A percentile compares a stretch with the other conserved stretches of the same genome.
Evolutionary conservation across 1,140 invertebrate species (phyloP).

Genomic region (Sogatella furcifera): DNA sequence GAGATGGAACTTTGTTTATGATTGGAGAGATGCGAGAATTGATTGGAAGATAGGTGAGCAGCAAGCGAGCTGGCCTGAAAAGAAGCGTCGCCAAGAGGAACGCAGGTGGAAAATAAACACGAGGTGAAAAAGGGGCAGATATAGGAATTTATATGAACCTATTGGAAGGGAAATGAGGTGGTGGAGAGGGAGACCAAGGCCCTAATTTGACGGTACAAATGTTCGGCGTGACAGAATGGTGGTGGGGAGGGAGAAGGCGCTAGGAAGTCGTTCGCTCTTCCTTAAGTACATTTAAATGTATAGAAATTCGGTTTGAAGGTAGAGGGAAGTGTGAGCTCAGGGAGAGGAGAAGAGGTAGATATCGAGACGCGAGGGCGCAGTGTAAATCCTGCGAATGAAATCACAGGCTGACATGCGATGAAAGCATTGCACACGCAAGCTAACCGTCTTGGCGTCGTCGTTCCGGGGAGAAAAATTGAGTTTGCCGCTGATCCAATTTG

Average conservation of each 20-base stretch:
- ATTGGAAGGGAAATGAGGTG: no score
- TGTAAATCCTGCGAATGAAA: conserved; percentile 2
- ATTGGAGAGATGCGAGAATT: no score
- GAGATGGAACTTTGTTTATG: no score
- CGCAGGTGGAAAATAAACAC: no score
- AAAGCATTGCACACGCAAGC: conserved; percentile 2
- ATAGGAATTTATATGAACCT: no score
- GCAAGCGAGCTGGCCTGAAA: no score
- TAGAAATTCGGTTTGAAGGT: background rate
- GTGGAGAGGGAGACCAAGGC: no score
- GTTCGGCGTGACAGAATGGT: background rate
- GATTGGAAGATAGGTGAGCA: no score
- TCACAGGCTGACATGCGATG: conserved; percentile 3
- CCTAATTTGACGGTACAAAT: no score
- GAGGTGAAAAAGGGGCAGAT: no score
- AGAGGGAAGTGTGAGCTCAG: background rate
- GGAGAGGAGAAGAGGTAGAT: background rate
- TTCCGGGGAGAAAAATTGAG: conserved; percentile 1
- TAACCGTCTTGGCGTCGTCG: background rate
- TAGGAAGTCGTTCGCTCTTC: background rate
- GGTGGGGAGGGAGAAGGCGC: background rate
- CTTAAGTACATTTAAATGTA: conserved; percentile 1
- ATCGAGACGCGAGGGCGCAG: background rate
- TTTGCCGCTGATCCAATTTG: conserved; percentile 1
- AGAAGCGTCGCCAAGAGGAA: no score